These are phyloP conservation scores for Stegostoma tigrinum DNA, from an alignment of 2,113 vertebrate species.

Conservation along the genomic window DNA sequence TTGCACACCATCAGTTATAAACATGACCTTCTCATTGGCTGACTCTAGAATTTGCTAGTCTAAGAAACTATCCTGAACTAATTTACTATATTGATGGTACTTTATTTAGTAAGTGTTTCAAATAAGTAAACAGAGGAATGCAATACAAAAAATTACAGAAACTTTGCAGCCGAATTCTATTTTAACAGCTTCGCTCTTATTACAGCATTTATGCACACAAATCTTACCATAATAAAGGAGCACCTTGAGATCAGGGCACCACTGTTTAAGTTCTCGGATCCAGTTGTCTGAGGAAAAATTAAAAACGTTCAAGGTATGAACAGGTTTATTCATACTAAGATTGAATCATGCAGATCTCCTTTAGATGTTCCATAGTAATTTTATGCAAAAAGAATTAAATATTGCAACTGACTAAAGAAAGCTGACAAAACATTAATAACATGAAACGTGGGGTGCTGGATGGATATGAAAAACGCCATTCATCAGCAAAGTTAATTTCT, in stretches of 20 bases:
- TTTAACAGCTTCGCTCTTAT: neutral
- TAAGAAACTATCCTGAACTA: too few species aligned
- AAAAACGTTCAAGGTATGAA: neutral
- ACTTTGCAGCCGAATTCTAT: neutral
- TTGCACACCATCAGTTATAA: too few species aligned
- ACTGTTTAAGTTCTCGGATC: slow-evolving; percentile 82
- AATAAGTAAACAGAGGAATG: neutral
- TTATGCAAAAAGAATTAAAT: neutral
- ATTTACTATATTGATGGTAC: neutral
- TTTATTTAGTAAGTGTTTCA: neutral
- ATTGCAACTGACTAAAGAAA: slow-evolving; percentile 39
- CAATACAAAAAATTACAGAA: neutral
- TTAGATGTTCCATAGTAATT: too few species aligned
- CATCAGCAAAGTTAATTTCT: neutral
- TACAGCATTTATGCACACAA: neutral
- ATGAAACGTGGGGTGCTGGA: neutral
- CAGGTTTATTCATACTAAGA: neutral
- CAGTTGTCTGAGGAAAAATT: slow-evolving; percentile 76
- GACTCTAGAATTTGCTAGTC: too few species aligned
- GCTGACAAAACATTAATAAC: neutral
- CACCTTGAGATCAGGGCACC: slow-evolving; percentile 82
- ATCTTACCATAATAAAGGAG: slow-evolving; percentile 83
- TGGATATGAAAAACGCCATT: neutral
- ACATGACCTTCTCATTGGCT: too few species aligned
- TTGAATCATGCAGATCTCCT: neutral